These are phyloP conservation scores for Myzus persicae DNA, from an alignment of 1,140 invertebrate species.

Conservation along the genomic window DNA sequence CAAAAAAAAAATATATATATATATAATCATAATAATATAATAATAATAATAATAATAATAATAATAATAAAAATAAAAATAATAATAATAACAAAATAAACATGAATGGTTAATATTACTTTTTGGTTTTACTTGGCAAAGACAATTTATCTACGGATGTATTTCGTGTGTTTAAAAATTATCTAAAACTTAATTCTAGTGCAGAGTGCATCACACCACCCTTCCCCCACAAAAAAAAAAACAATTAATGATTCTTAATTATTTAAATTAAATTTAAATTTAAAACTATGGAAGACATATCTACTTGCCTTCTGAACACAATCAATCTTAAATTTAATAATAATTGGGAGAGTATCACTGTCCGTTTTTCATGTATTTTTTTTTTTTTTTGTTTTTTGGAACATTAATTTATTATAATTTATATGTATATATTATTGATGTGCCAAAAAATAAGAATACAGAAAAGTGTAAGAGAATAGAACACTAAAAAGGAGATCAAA, in stretches of 20 bases:
- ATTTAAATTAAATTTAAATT: constrained; percentile 41
- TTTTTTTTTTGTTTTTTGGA: constrained; percentile 22
- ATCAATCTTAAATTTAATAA: constrained; percentile 55
- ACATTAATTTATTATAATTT: constrained; percentile 28
- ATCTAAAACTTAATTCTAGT: constrained; percentile 55
- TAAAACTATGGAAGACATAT: constrained; percentile 57
- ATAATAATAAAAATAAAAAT: constrained; percentile 35
- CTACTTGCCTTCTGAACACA: constrained; percentile 59
- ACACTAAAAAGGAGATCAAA: constrained; percentile 55
- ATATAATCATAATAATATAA: constrained; percentile 40
- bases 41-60: constrained; percentile 39
- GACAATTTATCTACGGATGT: constrained; percentile 54
- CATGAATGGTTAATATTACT: constrained; percentile 53
- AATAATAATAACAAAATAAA: constrained; percentile 49
- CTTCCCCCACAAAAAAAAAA: constrained; percentile 10
- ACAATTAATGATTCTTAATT: constrained; percentile 37
- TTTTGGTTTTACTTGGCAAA: constrained; percentile 58
- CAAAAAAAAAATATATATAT: constrained; percentile 49
- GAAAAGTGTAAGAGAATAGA: constrained; percentile 49
- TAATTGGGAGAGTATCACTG: constrained; percentile 57
- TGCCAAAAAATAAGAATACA: constrained; percentile 52
- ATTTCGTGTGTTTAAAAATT: constrained; percentile 54
- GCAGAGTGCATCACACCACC: constrained; percentile 49
- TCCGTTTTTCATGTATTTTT: background rate
- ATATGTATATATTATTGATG: constrained; percentile 46